Base-by-base conservation (phyloP, 2,797 vertebrate genomes). In the Triplophysa yarkandensis region DNA sequence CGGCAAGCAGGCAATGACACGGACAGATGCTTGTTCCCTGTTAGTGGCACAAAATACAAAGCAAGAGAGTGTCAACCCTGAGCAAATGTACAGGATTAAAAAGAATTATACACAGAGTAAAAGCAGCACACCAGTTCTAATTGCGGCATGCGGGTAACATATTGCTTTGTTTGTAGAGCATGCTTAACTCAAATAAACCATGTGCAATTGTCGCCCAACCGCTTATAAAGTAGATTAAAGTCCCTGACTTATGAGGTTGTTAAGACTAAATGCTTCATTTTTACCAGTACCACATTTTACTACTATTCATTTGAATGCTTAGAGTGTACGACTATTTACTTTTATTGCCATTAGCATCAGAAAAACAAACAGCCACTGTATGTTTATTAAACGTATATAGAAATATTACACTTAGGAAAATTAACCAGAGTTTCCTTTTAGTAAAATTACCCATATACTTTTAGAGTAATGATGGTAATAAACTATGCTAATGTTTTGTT, bases 161-260 rank as follows among this genome's bases (percentile, higher is more conserved):
- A 71, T 65, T 32, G 30, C 55, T 76, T 44, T 58, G 62, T 58
- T 73, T 58, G 52, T 34, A 36, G 52, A 27, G 48, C 68, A 36
- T 0, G 16, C 36, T 58, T 58, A 58, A 55, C 34, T 23, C 32
- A 76, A 74, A 74, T 58, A 39, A 66, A 52, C 71, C 39, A 1
- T 32, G 23, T 57, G 61, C 61, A 57, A 65, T 74, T 58, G 28
- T 39, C 10, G 28, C 41, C 41, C 46, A 72, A 66, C 39, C 6
- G 50, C 39, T 67, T 57, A 67, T 66, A 32, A 65, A 66, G 62
- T 66, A 58, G 63, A 66, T 74, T 67, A 58, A 58, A 67, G 39
- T 48, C 62, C 30, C 19, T 67, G 62, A 66, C 19, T 67, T 66
- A 57, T 55, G 39, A 58, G 36, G 14, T 48, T 63, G 44, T 74